Percentiles rank a stretch among this genome's conserved stretches.
phyloP scores from a whole-genome alignment of 2,113 vertebrate species.

The Lophotis ruficrista region DNA sequence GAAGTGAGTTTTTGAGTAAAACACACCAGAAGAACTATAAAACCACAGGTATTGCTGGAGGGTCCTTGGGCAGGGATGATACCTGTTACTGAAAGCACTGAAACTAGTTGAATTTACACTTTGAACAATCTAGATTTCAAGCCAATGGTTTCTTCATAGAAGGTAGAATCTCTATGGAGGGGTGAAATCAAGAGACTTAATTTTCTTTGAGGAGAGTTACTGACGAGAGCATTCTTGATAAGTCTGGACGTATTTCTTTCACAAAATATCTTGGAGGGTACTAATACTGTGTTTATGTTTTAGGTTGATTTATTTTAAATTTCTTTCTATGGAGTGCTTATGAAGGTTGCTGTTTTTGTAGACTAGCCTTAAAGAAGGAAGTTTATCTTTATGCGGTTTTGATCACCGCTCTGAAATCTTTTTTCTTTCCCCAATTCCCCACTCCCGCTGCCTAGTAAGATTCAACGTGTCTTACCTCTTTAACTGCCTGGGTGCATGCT shows the following conservation, averaged over 20 bases:
- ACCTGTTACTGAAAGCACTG: not conserved
- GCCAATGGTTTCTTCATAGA: not conserved
- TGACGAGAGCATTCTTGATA: not conserved
- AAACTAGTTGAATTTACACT: not conserved
- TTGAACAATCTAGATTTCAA: not conserved
- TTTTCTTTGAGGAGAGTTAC: not conserved
- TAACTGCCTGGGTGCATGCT: fast-evolving
- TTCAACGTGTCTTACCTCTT: not conserved
- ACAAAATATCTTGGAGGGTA: not conserved
- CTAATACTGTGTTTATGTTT: not conserved
- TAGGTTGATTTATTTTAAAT: not conserved
- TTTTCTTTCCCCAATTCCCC: not conserved
- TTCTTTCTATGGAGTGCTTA: not conserved
- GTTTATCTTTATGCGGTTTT: not conserved
- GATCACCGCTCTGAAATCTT: not conserved
- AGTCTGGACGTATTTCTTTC: not conserved
- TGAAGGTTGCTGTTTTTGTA: not conserved
- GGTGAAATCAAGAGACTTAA: not conserved
- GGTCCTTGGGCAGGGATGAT: not conserved
- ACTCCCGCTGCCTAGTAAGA: fast-evolving
- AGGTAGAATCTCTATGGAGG: not conserved
- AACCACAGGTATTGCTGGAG: not conserved
- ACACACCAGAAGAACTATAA: not conserved
- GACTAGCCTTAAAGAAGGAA: not conserved
- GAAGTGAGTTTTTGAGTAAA: conserved; percentile 8